phyloP scores from a whole-genome alignment of 2,888 invertebrate species.

The Loripinus fragilis region DNA sequence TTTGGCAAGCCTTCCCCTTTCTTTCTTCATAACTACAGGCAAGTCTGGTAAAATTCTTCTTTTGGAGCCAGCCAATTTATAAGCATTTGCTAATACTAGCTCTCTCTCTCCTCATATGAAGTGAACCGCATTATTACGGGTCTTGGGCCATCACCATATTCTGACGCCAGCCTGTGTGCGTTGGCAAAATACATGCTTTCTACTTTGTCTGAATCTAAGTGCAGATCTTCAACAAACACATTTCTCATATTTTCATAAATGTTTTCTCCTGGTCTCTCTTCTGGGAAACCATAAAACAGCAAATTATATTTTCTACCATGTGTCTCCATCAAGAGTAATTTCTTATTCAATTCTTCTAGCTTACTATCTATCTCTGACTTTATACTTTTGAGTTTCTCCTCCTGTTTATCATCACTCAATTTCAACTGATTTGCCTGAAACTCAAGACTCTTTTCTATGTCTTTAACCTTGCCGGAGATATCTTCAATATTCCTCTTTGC shows the following conservation, averaged over 20 bases:
- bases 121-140: not conserved
- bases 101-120: not conserved
- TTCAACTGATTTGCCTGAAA: not conserved
- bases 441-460: not conserved
- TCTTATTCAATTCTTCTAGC: not conserved
- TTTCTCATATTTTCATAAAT: not conserved
- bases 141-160: not conserved
- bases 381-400: not conserved
- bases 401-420: not conserved
- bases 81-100: not conserved
- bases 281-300: not conserved
- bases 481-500: not conserved
- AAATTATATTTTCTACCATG: constrained; percentile 12
- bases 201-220: not conserved
- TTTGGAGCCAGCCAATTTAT: not conserved
- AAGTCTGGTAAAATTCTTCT: not conserved
- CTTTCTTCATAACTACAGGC: not conserved
- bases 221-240: not conserved
- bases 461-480: not conserved
- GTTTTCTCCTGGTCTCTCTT: not conserved
- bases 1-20: not conserved
- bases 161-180: not conserved
- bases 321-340: not conserved
- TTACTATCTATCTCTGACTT: not conserved
- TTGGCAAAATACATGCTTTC: not conserved